phyloP scores from a whole-genome alignment of 2,113 vertebrate species.

The Oncorhynchus kisutch region DNA sequence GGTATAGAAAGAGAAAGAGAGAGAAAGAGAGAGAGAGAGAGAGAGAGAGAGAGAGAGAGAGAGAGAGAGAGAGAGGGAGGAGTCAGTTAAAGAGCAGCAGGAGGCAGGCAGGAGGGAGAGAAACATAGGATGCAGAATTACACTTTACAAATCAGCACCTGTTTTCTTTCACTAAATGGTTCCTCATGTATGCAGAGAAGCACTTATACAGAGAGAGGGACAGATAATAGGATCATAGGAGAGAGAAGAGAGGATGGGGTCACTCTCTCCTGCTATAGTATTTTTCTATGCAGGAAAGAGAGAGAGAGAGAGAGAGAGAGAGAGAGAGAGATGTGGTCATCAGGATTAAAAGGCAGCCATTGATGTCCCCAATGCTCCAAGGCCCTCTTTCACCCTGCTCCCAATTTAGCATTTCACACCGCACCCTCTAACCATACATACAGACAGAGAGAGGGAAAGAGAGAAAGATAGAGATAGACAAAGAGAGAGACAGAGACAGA shows the following conservation, averaged over 20 bases:
- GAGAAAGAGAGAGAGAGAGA: constrained; percentile 2
- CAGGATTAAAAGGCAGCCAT: constrained; percentile 49
- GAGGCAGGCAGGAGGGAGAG: constrained; percentile 21
- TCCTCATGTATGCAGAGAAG: too few relatives aligned
- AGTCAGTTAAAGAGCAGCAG: constrained; percentile 28
- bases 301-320: constrained; percentile 5
- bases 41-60: not conserved
- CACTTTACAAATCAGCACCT: not conserved
- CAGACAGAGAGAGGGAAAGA: constrained; percentile 14
- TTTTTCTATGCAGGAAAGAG: not conserved
- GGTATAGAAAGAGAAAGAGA: not conserved
- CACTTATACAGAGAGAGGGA: too few relatives aligned
- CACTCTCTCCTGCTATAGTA: too few relatives aligned
- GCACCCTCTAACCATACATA: constrained; percentile 55
- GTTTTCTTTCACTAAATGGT: too few relatives aligned
- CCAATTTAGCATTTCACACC: constrained; percentile 68
- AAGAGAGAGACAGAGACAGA: not conserved
- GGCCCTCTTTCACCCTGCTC: constrained; percentile 49
- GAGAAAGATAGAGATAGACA: constrained; percentile 2
- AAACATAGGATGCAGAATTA: not conserved
- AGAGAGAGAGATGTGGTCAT: constrained; percentile 2
- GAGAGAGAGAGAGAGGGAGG: constrained; percentile 1
- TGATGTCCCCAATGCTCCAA: constrained; percentile 61
- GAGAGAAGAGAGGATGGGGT: too few relatives aligned
- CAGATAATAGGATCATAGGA: too few relatives aligned